A percentile compares a stretch with the other conserved stretches of the same genome.
These are phyloP conservation scores for Lagopus leucura DNA, from an alignment of 2,113 vertebrate genomes.

Conservation along the genomic window DNA sequence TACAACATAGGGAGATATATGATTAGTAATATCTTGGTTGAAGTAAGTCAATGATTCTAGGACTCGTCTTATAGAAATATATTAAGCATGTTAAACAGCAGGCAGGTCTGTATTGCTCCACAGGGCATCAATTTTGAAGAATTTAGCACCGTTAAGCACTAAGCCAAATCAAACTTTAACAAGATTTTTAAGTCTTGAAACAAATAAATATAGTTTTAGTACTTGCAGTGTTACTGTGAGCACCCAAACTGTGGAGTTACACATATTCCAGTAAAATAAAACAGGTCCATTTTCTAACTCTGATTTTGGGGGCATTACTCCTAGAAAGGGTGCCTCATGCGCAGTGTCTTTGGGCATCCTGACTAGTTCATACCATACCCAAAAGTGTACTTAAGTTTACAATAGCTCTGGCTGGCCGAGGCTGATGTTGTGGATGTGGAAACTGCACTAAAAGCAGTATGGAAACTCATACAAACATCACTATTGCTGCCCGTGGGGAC, in stretches of 20 bases:
- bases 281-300: background rate
- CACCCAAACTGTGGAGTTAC: background rate
- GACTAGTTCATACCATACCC: background rate
- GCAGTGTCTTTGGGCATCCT: background rate
- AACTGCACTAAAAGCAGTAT: background rate
- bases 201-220: background rate
- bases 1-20: background rate
- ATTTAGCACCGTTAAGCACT: background rate
- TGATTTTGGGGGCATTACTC: background rate
- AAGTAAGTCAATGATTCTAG: background rate
- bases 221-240: background rate
- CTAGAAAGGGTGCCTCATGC: background rate
- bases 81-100: background rate
- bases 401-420: no score
- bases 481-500: no score
- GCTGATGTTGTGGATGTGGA: background rate
- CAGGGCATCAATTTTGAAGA: background rate
- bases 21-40: background rate
- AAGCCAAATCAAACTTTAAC: background rate
- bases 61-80: background rate
- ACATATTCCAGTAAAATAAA: background rate
- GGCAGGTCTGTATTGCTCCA: background rate
- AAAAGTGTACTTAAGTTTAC: background rate
- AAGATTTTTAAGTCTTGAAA: background rate
- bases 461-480: background rate